A percentile compares a stretch with the other conserved stretches of the same genome.
phyloP scores from a whole-genome alignment of 2,797 vertebrate genomes.

The Microctenopoma lineatum region DNA sequence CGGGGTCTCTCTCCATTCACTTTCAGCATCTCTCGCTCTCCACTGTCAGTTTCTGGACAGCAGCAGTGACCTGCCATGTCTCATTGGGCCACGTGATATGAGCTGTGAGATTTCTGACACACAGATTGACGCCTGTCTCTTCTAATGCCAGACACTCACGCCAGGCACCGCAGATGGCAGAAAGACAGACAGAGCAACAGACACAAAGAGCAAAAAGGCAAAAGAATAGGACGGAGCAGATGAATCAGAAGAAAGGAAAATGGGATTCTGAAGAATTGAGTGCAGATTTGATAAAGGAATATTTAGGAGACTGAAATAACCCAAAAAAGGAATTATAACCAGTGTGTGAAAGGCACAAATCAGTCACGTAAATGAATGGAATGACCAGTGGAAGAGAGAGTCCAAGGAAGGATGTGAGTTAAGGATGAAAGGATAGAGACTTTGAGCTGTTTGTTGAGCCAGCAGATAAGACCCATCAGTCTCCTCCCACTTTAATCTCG shows the following conservation, averaged over 20 bases:
- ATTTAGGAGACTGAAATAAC: not conserved
- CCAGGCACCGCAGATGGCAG: conserved; percentile 45
- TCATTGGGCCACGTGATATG: conserved; percentile 55
- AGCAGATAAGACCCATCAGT: conserved; percentile 60
- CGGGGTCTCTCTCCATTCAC: conserved; percentile 2
- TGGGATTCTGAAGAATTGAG: not conserved
- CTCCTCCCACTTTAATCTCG: conserved; percentile 70
- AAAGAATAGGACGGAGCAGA: not conserved
- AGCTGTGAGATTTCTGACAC: conserved; percentile 63
- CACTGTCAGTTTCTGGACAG: conserved; percentile 54
- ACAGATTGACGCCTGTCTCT: conserved; percentile 56
- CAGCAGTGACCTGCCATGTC: conserved; percentile 60
- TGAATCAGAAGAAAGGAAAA: not conserved
- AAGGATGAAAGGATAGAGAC: conserved; percentile 56
- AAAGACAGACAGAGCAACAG: conserved; percentile 21
- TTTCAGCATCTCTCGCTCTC: conserved; percentile 33
- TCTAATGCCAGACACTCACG: conserved; percentile 56
- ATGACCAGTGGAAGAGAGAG: not conserved
- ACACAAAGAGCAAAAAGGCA: not conserved
- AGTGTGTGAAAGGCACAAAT: not conserved
- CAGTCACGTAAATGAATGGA: not conserved
- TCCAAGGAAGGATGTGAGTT: conserved; percentile 34
- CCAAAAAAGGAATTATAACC: not conserved
- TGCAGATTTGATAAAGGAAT: not conserved
- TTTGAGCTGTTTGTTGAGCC: conserved; percentile 56